Conservation (phyloP, 2,888 invertebrate species). For the Hirtodrosophila alboralis region DNA sequence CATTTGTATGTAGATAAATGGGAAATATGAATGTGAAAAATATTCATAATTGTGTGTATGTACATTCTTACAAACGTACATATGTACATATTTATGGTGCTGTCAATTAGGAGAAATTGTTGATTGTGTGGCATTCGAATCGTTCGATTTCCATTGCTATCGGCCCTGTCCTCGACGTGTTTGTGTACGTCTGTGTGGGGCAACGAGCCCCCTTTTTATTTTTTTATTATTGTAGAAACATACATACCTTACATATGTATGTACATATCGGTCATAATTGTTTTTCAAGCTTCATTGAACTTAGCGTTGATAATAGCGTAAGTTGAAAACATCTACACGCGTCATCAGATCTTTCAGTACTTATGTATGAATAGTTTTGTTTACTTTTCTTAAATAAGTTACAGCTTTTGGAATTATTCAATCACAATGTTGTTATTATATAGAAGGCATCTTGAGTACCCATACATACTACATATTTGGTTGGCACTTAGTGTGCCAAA, state of each 20-base stretch:
- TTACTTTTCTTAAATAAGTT: constrained; percentile 8
- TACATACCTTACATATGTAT: constrained; percentile 26
- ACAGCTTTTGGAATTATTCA: constrained; percentile 18
- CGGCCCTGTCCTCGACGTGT: constrained; percentile 58
- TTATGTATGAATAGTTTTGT: constrained; percentile 22
- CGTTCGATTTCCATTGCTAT: constrained; percentile 28
- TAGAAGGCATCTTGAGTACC: too few relatives aligned
- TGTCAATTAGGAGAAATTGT: constrained; percentile 62
- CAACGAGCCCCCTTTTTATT: constrained; percentile 56
- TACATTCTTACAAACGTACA: too few relatives aligned
- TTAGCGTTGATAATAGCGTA: constrained; percentile 57
- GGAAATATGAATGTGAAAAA: constrained; percentile 12
- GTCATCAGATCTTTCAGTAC: constrained; percentile 52
- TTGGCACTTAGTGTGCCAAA: constrained; percentile 12
- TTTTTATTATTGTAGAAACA: constrained; percentile 10
- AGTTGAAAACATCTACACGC: constrained; percentile 60
- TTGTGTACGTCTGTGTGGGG: constrained; percentile 27
- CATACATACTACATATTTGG: not conserved
- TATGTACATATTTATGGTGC: constrained; percentile 1
- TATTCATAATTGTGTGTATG: constrained; percentile 1
- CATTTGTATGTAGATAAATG: constrained; percentile 23
- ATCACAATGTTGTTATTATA: constrained; percentile 12
- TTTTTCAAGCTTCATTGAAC: constrained; percentile 68
- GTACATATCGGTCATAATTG: constrained; percentile 53
- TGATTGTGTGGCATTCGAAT: constrained; percentile 50